Conservation (phyloP, 1,140 invertebrate genomes). For the Calephelis virginiensis region DNA sequence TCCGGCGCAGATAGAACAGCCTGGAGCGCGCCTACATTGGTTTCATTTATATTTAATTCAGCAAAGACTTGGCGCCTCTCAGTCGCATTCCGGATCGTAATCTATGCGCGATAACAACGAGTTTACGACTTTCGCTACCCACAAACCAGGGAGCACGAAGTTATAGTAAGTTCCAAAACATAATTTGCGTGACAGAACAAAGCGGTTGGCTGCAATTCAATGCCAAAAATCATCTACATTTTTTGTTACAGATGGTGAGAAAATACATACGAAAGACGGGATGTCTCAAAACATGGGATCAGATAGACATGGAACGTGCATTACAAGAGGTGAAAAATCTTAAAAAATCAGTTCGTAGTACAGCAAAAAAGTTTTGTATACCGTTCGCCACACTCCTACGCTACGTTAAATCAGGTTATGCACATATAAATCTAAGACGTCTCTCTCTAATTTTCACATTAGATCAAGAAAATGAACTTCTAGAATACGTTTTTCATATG, state of each 20-base stretch:
- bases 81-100: too few relatives aligned
- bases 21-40: too few relatives aligned
- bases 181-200: neutral
- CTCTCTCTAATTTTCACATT: neutral
- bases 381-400: neutral
- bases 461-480: neutral
- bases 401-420: neutral
- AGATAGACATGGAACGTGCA: neutral
- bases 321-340: conserved; percentile 1
- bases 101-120: too few relatives aligned
- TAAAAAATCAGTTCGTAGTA: neutral
- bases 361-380: too few relatives aligned
- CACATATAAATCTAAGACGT: neutral
- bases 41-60: too few relatives aligned
- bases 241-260: neutral
- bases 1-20: too few relatives aligned
- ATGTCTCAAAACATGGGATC: neutral
- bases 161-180: neutral
- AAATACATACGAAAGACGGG: neutral
- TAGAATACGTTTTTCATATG: neutral
- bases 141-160: too few relatives aligned
- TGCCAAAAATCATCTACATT: neutral
- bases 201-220: neutral
- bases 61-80: too few relatives aligned
- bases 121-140: too few relatives aligned